Evolutionary conservation across 2,113 vertebrate species (phyloP).

Genomic region (Corythoichthys intestinalis): DNA sequence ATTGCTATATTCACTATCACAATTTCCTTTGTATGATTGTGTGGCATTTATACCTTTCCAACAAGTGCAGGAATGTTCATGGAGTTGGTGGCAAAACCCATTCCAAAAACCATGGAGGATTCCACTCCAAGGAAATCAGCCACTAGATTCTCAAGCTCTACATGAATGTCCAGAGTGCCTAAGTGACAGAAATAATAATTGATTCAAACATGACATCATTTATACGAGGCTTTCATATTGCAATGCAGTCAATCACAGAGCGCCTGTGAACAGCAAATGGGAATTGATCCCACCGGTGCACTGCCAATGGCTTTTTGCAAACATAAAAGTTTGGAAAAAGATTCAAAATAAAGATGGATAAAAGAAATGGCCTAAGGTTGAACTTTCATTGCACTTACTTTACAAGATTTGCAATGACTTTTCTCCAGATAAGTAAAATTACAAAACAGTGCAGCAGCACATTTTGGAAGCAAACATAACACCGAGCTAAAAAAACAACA

Average conservation of each 20-base stretch:
- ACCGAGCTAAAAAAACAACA: not conserved
- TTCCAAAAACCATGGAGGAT: conserved; percentile 84
- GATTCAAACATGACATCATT: not conserved
- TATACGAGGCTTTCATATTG: no score
- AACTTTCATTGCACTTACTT: not conserved
- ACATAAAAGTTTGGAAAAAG: not conserved
- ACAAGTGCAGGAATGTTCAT: conserved; percentile 93
- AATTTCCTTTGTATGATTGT: conserved; percentile 2
- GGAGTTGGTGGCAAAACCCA: conserved; percentile 93
- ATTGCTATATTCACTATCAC: conserved; percentile 6
- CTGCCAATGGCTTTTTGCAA: not conserved
- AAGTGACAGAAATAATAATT: conserved; percentile 22
- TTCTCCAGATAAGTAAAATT: not conserved
- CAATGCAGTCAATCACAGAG: not conserved
- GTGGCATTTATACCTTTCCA: conserved; percentile 77
- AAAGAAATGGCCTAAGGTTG: not conserved
- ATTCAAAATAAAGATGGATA: not conserved
- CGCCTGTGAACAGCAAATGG: not conserved
- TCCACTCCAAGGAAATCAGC: conserved; percentile 83
- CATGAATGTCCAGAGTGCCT: conserved; percentile 84
- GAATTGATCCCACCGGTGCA: not conserved
- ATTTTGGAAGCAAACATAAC: conserved; percentile 11
- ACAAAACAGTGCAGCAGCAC: conserved; percentile 5
- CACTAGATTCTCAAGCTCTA: conserved; percentile 83
- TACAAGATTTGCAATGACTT: not conserved